Evolutionary conservation across 2,113 vertebrate genomes (phyloP).

Genomic region (Epinephelus cyanopodus): DNA sequence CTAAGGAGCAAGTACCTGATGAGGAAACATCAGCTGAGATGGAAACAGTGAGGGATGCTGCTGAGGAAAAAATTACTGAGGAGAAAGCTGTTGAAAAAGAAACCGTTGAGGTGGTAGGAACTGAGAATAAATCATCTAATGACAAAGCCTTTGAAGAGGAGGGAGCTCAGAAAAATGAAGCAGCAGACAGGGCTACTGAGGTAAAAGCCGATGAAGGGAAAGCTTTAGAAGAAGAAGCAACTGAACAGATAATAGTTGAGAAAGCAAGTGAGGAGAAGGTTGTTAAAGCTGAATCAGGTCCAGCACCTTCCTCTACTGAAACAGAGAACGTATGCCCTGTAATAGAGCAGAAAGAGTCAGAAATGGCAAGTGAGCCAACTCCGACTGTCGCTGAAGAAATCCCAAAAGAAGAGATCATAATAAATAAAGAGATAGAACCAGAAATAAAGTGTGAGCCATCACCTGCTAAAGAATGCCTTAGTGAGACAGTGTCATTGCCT

Average conservation of each 20-base stretch:
- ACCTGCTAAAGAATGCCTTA: conserved; percentile 7
- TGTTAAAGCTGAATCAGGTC: conserved; percentile 18
- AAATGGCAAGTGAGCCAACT: conserved; percentile 3
- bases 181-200: conserved; percentile 6
- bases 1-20: conserved; percentile 11
- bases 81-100: conserved; percentile 24
- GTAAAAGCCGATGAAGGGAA: conserved; percentile 43
- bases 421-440: conserved; percentile 36
- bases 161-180: conserved; percentile 11
- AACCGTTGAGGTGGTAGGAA: conserved; percentile 1
- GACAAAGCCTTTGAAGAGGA: conserved; percentile 38
- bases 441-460: conserved; percentile 11
- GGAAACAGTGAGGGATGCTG: conserved; percentile 2
- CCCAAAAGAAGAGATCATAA: conserved; percentile 32
- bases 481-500: conserved; percentile 24
- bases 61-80: not conserved
- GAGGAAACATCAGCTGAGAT: conserved; percentile 21
- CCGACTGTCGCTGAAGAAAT: conserved; percentile 17
- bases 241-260: conserved; percentile 33
- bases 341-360: conserved; percentile 49
- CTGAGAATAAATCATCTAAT: conserved; percentile 37
- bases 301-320: conserved; percentile 23
- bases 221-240: conserved; percentile 25
- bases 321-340: conserved; percentile 6
- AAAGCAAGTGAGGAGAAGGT: conserved; percentile 25